phyloP scores from a whole-genome alignment of 2,797 vertebrate species.

The Sebastes baramenuke region DNA sequence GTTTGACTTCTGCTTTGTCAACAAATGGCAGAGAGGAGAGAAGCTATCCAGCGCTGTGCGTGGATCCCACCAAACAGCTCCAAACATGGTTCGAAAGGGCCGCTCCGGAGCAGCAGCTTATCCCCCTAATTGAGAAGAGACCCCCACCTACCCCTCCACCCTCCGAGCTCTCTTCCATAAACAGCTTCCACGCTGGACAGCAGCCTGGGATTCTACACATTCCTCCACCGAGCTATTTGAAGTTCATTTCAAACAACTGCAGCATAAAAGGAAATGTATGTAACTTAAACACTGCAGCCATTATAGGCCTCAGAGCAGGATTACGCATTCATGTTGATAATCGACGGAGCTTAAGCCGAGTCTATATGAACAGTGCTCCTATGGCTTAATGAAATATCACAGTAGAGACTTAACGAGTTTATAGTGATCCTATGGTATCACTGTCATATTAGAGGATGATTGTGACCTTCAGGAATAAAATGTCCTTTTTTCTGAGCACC shows the following conservation, averaged over 20 bases:
- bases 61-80: slow-evolving; percentile 79
- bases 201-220: slow-evolving; percentile 76
- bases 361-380: not conserved
- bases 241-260: slow-evolving; percentile 80
- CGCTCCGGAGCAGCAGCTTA: slow-evolving; percentile 65
- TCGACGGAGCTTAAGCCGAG: slow-evolving; percentile 20
- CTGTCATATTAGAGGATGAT: not conserved
- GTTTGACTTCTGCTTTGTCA: slow-evolving; percentile 83
- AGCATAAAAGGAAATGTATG: slow-evolving; percentile 87
- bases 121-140: slow-evolving; percentile 74
- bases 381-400: slow-evolving; percentile 17
- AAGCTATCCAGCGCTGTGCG: slow-evolving; percentile 64
- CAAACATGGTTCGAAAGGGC: slow-evolving; percentile 82
- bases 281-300: slow-evolving; percentile 47
- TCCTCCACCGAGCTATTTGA: slow-evolving; percentile 70
- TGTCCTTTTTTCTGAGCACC: not conserved
- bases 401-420: not conserved
- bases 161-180: slow-evolving; percentile 78
- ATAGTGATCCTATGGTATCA: not conserved
- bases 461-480: slow-evolving; percentile 1
- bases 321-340: slow-evolving; percentile 41
- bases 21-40: slow-evolving; percentile 76
- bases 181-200: slow-evolving; percentile 76
- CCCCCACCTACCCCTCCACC: slow-evolving; percentile 49
- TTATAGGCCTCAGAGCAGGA: slow-evolving; percentile 35